Percentiles rank a stretch among this genome's conserved stretches.
Evolutionary conservation across 2,113 vertebrate species (phyloP).

Genomic region (Sceloporus undulatus): DNA sequence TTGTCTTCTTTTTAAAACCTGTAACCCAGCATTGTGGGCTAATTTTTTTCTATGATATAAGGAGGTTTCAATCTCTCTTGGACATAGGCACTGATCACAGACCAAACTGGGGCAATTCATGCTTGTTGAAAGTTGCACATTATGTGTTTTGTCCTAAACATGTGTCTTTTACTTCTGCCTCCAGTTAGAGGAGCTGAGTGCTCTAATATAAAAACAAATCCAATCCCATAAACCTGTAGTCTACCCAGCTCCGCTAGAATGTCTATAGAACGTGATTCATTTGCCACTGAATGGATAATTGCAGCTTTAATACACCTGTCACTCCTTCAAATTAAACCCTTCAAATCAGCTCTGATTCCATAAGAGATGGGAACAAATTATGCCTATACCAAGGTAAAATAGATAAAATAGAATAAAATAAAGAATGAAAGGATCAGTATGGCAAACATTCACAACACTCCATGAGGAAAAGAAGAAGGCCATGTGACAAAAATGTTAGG

Average conservation of each 20-base stretch:
- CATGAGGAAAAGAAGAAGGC: neutral
- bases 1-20: too few species aligned
- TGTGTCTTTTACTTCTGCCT: too few species aligned
- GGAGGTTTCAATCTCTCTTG: too few species aligned
- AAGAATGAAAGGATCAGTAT: neutral
- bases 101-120: too few species aligned
- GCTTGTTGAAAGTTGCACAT: too few species aligned
- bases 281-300: neutral
- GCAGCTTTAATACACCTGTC: constrained; percentile 1
- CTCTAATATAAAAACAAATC: too few species aligned
- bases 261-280: neutral
- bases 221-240: too few species aligned
- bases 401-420: neutral
- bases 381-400: neutral
- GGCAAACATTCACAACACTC: neutral
- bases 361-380: neutral
- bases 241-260: neutral
- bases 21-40: too few species aligned
- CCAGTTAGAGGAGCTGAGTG: neutral
- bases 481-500: neutral
- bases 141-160: too few species aligned
- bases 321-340: neutral
- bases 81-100: too few species aligned
- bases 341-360: constrained; percentile 32
- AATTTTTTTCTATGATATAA: too few species aligned